phyloP scores from a whole-genome alignment of 2,797 vertebrate species.

The Pantherophis vulpinus region DNA sequence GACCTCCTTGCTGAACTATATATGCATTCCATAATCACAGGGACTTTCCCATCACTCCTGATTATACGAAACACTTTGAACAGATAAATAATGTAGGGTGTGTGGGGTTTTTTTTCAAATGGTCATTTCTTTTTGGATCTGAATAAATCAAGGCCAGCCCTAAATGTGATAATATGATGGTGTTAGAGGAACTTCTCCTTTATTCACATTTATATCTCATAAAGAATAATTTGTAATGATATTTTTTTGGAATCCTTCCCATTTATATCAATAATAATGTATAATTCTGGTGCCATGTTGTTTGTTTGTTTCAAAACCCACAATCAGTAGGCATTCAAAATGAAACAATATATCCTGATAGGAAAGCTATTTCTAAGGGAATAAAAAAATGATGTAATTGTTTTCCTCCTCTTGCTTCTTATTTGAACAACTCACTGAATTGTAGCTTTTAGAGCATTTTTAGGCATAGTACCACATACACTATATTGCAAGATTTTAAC shows the following conservation, averaged over 20 bases:
- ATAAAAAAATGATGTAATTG: background rate
- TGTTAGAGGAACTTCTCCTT: background rate
- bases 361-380: background rate
- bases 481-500: background rate
- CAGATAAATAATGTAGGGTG: background rate
- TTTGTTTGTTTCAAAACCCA: background rate
- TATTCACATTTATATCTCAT: background rate
- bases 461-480: background rate
- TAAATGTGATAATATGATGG: background rate
- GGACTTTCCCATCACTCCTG: background rate
- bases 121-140: background rate
- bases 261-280: background rate
- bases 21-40: background rate
- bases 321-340: background rate
- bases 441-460: background rate
- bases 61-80: background rate
- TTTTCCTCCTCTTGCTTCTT: background rate
- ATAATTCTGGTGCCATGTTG: background rate
- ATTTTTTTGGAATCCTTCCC: background rate
- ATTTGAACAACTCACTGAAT: background rate
- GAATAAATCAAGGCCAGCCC: background rate
- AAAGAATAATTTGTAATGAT: background rate
- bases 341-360: background rate
- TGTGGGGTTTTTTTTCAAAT: background rate
- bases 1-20: background rate